Percentiles rank a stretch among this genome's conserved stretches.
phyloP scores from a whole-genome alignment of 2,888 invertebrate species.

The Drosophila lacicola region DNA sequence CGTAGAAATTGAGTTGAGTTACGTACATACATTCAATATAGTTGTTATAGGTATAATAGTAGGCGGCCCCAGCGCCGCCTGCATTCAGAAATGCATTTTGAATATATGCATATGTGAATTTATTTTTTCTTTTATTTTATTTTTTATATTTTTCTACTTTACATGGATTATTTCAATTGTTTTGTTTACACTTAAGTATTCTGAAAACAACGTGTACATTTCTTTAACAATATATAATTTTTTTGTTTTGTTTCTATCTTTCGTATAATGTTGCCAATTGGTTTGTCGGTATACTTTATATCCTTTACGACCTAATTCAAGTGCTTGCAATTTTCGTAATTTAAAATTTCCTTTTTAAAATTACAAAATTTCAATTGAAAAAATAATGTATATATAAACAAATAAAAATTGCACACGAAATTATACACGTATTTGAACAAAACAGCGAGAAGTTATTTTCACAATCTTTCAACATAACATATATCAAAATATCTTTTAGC shows the following conservation, averaged over 20 bases:
- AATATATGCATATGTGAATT: slow-evolving; percentile 38
- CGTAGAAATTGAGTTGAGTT: slow-evolving; percentile 74
- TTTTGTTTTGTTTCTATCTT: slow-evolving; percentile 17
- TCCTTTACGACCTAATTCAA: slow-evolving; percentile 79
- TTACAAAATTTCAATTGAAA: slow-evolving; percentile 29
- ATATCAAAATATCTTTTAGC: neutral
- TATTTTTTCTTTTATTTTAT: slow-evolving; percentile 27
- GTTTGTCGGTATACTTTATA: slow-evolving; percentile 83
- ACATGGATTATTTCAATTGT: slow-evolving; percentile 57
- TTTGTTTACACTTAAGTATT: slow-evolving; percentile 46
- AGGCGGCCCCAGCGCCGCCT: slow-evolving; percentile 22
- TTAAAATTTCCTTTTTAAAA: slow-evolving; percentile 22
- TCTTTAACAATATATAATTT: slow-evolving; percentile 66
- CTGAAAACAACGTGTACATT: slow-evolving; percentile 55
- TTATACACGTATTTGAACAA: slow-evolving; percentile 38
- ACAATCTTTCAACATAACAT: slow-evolving; percentile 10
- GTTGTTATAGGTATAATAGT: slow-evolving; percentile 47
- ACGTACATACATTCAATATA: slow-evolving; percentile 77
- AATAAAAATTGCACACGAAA: slow-evolving; percentile 59
- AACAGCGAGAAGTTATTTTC: slow-evolving; percentile 30
- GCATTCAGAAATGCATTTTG: slow-evolving; percentile 45
- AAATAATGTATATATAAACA: slow-evolving; percentile 8
- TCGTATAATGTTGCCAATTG: slow-evolving; percentile 62
- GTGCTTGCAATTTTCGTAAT: slow-evolving; percentile 51
- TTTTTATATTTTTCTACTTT: slow-evolving; percentile 64